phyloP scores from a whole-genome alignment of 2,113 vertebrate genomes.

The Eulemur macaco region DNA sequence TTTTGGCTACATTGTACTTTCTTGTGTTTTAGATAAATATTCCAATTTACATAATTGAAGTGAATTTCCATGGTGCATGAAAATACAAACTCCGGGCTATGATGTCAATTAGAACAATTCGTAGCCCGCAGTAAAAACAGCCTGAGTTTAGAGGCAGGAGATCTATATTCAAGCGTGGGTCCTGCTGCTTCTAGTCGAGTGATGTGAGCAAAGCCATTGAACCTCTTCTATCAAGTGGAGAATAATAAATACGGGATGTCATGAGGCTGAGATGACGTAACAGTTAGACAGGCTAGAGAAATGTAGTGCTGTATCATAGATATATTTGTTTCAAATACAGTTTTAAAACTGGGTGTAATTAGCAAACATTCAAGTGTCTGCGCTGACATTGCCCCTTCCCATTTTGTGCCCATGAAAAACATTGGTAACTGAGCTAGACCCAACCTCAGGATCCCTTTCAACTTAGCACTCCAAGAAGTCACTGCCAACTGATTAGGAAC shows the following conservation, averaged over 20 bases:
- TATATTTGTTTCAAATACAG: background rate
- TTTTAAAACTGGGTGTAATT: background rate
- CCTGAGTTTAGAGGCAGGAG: background rate
- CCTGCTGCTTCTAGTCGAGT: background rate
- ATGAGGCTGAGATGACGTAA: background rate
- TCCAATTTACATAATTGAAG: conserved; percentile 78
- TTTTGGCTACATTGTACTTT: conserved; percentile 71
- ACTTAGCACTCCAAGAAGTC: background rate
- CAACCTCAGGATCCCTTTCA: background rate
- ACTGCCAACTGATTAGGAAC: background rate
- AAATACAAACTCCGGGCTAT: conserved; percentile 64
- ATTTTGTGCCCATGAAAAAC: background rate
- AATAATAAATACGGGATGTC: background rate
- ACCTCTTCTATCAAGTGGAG: background rate
- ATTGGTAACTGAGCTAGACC: background rate
- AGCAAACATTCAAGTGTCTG: background rate
- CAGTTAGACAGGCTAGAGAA: background rate
- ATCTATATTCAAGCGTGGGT: background rate
- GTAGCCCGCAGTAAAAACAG: background rate
- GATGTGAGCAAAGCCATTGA: background rate
- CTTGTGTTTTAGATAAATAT: conserved; percentile 82
- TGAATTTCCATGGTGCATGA: conserved; percentile 72
- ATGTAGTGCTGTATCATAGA: background rate
- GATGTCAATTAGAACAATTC: conserved; percentile 58
- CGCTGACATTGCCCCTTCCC: background rate